A percentile compares a stretch with the other conserved stretches of the same genome.
phyloP scores from a whole-genome alignment of 1,140 invertebrate genomes.

The Phthorimaea operculella region DNA sequence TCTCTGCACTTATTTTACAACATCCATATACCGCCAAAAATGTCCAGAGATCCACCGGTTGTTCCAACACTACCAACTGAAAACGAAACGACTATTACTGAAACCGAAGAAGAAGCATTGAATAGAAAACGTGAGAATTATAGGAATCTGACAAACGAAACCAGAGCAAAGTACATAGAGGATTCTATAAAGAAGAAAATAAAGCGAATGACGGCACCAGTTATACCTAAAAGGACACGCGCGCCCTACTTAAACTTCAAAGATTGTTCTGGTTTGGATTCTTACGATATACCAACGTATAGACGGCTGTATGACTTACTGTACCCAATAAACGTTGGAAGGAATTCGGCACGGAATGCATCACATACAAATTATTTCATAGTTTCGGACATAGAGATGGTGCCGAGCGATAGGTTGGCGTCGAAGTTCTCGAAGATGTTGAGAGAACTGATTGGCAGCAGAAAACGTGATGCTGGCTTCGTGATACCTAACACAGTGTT shows the following conservation, averaged over 20 bases:
- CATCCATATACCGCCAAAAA: conserved; percentile 33
- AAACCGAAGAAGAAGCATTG: conserved; percentile 31
- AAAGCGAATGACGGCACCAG: conserved; percentile 42
- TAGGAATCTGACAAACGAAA: conserved; percentile 40
- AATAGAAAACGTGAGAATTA: conserved; percentile 43
- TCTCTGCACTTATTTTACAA: conserved; percentile 78
- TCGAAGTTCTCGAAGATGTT: conserved; percentile 73
- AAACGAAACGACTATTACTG: conserved; percentile 14
- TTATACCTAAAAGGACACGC: conserved; percentile 15
- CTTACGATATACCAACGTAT: conserved; percentile 58
- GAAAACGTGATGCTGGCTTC: conserved; percentile 48
- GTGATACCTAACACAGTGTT: conserved; percentile 70
- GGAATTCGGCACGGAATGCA: conserved; percentile 75
- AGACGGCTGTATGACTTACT: conserved; percentile 67
- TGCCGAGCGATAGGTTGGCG: conserved; percentile 74
- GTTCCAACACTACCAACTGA: conserved; percentile 19
- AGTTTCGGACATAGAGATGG: conserved; percentile 81
- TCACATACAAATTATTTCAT: conserved; percentile 75
- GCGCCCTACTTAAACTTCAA: conserved; percentile 38
- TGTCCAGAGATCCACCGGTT: conserved; percentile 14
- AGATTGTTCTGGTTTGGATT: conserved; percentile 52
- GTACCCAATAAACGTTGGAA: conserved; percentile 83
- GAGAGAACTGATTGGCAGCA: conserved; percentile 55
- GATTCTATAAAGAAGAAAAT: conserved; percentile 50
- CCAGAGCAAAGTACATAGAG: conserved; percentile 45